Evolutionary conservation across 2,797 vertebrate genomes (phyloP).

Genomic region (Cephalopachus bancanus): DNA sequence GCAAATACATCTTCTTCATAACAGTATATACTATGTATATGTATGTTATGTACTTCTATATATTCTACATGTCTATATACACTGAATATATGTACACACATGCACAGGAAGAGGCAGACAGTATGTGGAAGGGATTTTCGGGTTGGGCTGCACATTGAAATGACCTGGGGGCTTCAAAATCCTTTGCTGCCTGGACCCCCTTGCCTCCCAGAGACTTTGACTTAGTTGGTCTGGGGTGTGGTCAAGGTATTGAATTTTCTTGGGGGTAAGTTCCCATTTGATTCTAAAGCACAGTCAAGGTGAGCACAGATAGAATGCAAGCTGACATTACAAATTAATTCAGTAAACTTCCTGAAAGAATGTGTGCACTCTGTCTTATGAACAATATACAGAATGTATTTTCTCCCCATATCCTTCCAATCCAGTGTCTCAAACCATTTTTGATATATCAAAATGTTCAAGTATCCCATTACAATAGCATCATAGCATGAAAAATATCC

Average conservation of each 20-base stretch:
- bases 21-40: neutral
- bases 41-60: no score
- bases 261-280: neutral
- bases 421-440: constrained; percentile 47
- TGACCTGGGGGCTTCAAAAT: neutral
- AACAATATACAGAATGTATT: constrained; percentile 54
- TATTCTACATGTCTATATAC: no score
- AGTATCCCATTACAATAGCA: neutral
- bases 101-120: neutral
- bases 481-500: constrained; percentile 22
- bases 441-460: constrained; percentile 52
- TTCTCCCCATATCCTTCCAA: constrained; percentile 48
- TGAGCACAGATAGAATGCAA: constrained; percentile 32
- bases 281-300: neutral
- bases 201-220: neutral
- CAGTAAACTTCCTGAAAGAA: constrained; percentile 31
- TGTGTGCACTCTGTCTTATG: neutral
- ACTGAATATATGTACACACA: no score
- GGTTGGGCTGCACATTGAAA: neutral
- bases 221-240: neutral
- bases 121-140: neutral
- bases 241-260: neutral
- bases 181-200: neutral
- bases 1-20: constrained; percentile 32
- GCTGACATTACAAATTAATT: constrained; percentile 9